Base-by-base conservation (phyloP, 2,888 invertebrate genomes). In the Drosophila diplacantha region DNA sequence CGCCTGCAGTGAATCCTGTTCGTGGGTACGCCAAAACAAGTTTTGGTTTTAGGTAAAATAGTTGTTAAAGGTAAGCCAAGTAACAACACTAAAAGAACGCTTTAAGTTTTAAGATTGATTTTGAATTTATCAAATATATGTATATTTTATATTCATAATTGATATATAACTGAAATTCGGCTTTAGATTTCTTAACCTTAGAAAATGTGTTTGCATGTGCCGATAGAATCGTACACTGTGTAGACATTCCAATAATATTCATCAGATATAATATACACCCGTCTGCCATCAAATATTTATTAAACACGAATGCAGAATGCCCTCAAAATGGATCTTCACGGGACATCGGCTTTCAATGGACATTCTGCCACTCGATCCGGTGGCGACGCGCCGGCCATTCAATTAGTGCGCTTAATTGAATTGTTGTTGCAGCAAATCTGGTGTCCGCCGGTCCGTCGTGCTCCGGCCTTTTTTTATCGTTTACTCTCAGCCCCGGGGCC, bases 391-490 rank as follows among this genome's bases (percentile, higher is more conserved):
- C 39, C 71, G 60, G 71, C 67, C 83, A 74, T 83, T 84, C 84
- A 84, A 84, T 84, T 84, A 84, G 84, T 82, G 60, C 69, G 74
- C 78, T 78, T 84, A 85, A 84, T 84, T 85, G 81, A 84, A 82
- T 85, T 84, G 85, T 83, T 85, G 73, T 83, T 83, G 69, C 75
- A 60, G 81, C 73, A 81, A 83, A 83, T 83, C 84, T 74, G 78
- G 66, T 71, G 60, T 47, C 65, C 72, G 62, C 80, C 74, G 62
- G 47, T 7, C 38, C 20, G 38, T 11, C 38, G 12, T 58, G 49
- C 31, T 44, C 29, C 14, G 44, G n/a, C 5, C 20, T 39, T 39
- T 29, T 14, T 18, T 31, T 9, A 12, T 29, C 8, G 18, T 14
- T 29, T 29, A 20, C 44, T 46, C 29, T 12, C 16, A 20, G 14